Evolutionary conservation across 2,113 vertebrate genomes (phyloP), one percentile per base, ranked within the genome.

Genomic region (Carlito syrichta): DNA sequence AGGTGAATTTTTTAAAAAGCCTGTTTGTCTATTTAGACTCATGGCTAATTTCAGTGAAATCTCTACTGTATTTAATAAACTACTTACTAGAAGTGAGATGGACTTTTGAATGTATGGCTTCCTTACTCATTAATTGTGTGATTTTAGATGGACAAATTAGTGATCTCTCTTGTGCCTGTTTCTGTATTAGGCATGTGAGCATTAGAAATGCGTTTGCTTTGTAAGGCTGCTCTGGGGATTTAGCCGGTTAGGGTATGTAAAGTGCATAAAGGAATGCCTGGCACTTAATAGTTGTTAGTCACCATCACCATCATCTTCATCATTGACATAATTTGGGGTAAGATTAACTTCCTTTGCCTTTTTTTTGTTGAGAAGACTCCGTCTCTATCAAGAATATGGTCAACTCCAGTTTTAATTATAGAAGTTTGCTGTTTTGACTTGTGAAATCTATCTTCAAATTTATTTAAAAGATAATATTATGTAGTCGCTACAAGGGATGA

Each of bases 21-120:
- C 63, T 94, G 62, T 81, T 96, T 92, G 90, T 82, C 95, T 93
- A 86, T 97, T 96, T 96, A 86, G 83, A 93, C 45, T 71, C 32
- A 50, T 82, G 85, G 78, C 71, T 89, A 88, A 90, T 89, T 86
- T 96, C 12, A 85, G 74, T 83, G 84, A 94, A 95, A 88, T 95
- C 63, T 93, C 50, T 84, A 35, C 86, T 90, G 3, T 86, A 62
- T 54, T 54, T 85, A 48, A 84, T 84, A 96, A 90, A 93, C 48
- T 43, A 30, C 73, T 85, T 85, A 58, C 40, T 90, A 73, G 76
- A 95, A 56, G 56, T 93, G 79, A 87, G 50, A 32, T 95, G 52
- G 48, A 84, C 71, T 93, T 96, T 94, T 56, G 63, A 74, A 71
- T 87, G 89, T 76, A 66, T 96, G 40, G 14, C 45, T 95, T 73